Evolutionary conservation across 2,888 invertebrate species (phyloP), one percentile per base, ranked within the genome.

Genomic region (Eremobia ochroleuca): DNA sequence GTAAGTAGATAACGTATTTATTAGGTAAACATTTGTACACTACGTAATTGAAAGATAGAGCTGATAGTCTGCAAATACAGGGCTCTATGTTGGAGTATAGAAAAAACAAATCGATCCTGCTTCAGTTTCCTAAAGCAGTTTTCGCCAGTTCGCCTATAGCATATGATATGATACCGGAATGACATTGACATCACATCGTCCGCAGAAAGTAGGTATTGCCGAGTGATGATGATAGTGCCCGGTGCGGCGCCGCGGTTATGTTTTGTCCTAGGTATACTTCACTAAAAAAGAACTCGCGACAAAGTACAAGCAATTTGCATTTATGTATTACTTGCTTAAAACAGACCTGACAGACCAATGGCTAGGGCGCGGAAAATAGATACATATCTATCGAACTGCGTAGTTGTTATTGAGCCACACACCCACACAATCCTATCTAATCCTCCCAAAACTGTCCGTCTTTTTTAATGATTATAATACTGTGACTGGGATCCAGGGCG

Each of bases 401-500:
- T 9, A 25, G 25, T 9, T 25, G 52, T 9, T n/a, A n/a, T 52
- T 52, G 4, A 52, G 25, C 52, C 25, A 28, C 21, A 40, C 18
- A 37, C 28, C 28, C 8, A 66, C 8, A 66, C n/a, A 2, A 43
- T 2, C 25, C 3, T 5, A 25, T 28, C 18, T 21, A 4, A n/a
- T 37, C 2, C 1, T 77, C 15, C 59, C 28, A 8, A 49, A 52
- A 78, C 6, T 34, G 28, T 21, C 37, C 37, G 21, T 46, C 34
- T 28, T 34, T 37, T 34, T 40, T 55, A 46, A 34, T 21, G n/a
- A 8, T 52, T 8, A 65, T 49, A 37, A 43, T 52, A 3, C 9
- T 65, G 0, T 77, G 1, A n/a, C n/a, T 59, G 15, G 15, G 15
- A 0, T 49, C 0, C 92, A 98, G 98, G 99, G 99, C 4, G 99